Percentiles rank a stretch among this genome's conserved stretches.
These are phyloP conservation scores for Drosophila eugracilis DNA, from an alignment of 1,140 invertebrate species.

Conservation along the genomic window DNA sequence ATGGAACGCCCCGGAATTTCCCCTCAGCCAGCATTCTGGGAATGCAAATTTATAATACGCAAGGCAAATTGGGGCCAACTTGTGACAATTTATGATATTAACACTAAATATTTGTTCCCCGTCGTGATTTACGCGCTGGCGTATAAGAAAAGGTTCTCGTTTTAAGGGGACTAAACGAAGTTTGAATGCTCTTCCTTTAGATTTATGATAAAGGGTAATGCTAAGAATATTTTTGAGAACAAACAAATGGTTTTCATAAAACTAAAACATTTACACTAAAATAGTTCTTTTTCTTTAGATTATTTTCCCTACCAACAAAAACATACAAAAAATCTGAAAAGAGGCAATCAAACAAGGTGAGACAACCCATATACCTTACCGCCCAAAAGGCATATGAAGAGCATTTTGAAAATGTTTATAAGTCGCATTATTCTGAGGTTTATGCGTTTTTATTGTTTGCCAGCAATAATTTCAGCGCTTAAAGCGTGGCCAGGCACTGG, in stretches of 20 bases:
- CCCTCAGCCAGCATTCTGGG: constrained; percentile 16
- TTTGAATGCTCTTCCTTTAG: not conserved
- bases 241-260: not conserved
- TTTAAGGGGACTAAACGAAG: not conserved
- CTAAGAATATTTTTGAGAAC: no score
- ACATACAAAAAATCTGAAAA: not conserved
- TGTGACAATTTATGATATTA: constrained; percentile 83
- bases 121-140: constrained; percentile 69
- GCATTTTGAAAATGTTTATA: constrained; percentile 42
- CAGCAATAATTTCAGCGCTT: constrained; percentile 76
- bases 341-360: not conserved
- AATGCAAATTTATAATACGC: constrained; percentile 75
- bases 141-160: constrained; percentile 36
- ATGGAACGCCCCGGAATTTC: not conserved
- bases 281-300: not conserved
- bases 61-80: constrained; percentile 81
- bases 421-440: constrained; percentile 73
- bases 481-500: constrained; percentile 62
- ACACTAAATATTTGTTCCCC: constrained; percentile 83
- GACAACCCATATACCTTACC: not conserved
- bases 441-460: constrained; percentile 78
- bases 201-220: not conserved
- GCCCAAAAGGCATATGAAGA: not conserved
- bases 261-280: not conserved
- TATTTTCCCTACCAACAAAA: no score